phyloP scores from a whole-genome alignment of 2,888 invertebrate genomes.

The Uloborus plumipes region DNA sequence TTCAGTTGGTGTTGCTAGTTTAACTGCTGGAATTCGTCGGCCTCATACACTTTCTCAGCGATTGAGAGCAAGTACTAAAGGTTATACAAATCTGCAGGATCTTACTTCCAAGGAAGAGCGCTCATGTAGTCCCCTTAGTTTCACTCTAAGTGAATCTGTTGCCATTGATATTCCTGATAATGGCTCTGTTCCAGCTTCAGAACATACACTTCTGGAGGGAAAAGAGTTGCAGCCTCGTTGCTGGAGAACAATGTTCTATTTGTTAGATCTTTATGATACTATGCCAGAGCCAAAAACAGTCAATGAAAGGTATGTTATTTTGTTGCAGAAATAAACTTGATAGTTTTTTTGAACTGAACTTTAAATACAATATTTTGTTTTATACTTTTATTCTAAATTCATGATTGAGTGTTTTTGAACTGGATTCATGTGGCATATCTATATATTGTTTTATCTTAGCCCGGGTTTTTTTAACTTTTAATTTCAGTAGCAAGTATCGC shows the following conservation, averaged over 20 bases:
- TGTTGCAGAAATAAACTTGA: too few relatives aligned
- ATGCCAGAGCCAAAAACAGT: slow-evolving; percentile 96
- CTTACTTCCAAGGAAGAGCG: slow-evolving; percentile 65
- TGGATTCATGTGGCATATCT: too few relatives aligned
- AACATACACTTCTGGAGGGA: slow-evolving; percentile 48
- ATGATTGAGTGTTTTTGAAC: too few relatives aligned
- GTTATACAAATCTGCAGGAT: slow-evolving; percentile 82
- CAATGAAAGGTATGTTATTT: slow-evolving; percentile 76
- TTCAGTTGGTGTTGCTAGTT: slow-evolving; percentile 55
- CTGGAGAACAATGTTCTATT: slow-evolving; percentile 94
- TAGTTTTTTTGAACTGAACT: too few relatives aligned
- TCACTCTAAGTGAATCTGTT: slow-evolving; percentile 71
- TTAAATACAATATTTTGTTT: not conserved
- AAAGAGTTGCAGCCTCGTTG: slow-evolving; percentile 78
- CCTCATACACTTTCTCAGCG: slow-evolving; percentile 81
- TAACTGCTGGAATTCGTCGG: slow-evolving; percentile 57
- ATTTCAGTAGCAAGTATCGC: not conserved
- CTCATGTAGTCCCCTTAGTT: slow-evolving; percentile 66
- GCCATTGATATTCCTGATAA: slow-evolving; percentile 69
- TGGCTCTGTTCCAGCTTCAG: slow-evolving; percentile 69
- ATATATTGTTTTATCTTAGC: too few relatives aligned
- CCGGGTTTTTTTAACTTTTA: not conserved
- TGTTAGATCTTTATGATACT: slow-evolving; percentile 91
- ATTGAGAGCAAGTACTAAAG: slow-evolving; percentile 75
- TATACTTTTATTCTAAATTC: not conserved